Evolutionary conservation across 2,888 invertebrate genomes (phyloP).

Genomic region (Dexiosoma caninum): DNA sequence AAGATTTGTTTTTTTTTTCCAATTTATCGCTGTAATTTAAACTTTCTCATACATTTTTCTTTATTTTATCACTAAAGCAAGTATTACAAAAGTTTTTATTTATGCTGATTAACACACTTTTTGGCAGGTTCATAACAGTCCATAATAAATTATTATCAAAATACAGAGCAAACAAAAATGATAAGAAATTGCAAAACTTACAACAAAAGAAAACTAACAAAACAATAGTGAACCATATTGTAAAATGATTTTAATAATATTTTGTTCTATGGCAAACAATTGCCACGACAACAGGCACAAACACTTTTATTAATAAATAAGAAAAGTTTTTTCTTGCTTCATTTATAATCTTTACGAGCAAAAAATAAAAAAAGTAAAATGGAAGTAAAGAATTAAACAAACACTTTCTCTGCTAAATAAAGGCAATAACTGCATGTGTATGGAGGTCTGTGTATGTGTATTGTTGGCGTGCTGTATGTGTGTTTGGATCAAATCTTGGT

Average conservation of each 20-base stretch:
- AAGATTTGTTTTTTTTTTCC: too few relatives aligned
- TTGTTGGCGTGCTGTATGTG: not conserved
- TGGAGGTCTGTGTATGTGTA: not conserved
- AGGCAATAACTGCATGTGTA: not conserved
- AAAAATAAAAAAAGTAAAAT: too few relatives aligned
- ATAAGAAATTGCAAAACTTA: not conserved
- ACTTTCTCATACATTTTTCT: not conserved
- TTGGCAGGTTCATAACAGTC: conserved; percentile 23
- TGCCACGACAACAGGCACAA: not conserved
- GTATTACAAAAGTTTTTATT: not conserved
- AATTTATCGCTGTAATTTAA: not conserved
- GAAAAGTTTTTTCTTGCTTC: conserved; percentile 16
- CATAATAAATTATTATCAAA: conserved; percentile 22
- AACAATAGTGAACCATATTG: conserved; percentile 6
- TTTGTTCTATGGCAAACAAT: not conserved
- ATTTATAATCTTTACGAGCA: conserved; percentile 1
- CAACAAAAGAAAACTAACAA: conserved; percentile 19
- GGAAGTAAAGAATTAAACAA: not conserved
- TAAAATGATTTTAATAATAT: conserved; percentile 28
- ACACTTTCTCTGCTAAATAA: conserved; percentile 23
- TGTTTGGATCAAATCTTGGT: not conserved
- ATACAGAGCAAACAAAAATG: not conserved
- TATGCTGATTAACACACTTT: conserved; percentile 39
- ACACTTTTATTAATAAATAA: conserved; percentile 14
- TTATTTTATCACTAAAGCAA: not conserved